Evolutionary conservation across 2,113 vertebrate species (phyloP), one percentile per base, ranked within the genome.

Genomic region (Australoheros scitulus): DNA sequence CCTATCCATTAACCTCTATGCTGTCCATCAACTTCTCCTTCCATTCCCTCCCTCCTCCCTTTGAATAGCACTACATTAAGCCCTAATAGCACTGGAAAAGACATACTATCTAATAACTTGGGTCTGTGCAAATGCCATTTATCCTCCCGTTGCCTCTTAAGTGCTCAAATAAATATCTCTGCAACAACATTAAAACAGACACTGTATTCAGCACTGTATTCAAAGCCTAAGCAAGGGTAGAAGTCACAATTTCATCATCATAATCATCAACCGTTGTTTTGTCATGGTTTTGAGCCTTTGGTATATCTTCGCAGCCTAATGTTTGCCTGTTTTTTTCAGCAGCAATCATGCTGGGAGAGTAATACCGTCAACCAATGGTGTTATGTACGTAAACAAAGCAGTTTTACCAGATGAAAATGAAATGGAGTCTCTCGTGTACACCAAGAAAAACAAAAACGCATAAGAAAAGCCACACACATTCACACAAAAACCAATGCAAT

Each of bases 71-170:
- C 78, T 79, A 83, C 88, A 90, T 91, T 92, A 92, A 85, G 84
- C 83, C 64, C 77, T 93, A 89, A 94, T 83, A 90, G 90, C 79
- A 26, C 63, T 84, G 61, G n/a, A 55, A 89, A 83, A 92, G 87
- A 92, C 77, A 64, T 52, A 86, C 77, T 76, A 82, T 61, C 83
- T 82, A 91, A 89, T 92, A 88, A 82, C 61, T n/a, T 32, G 34
- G 60, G 9, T 76, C 52, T 74, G 50, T 24, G 36, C 65, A 32
- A 81, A 38, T 24, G 52, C 26, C 79, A 90, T 92, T 85, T 70
- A 79, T 78, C 57, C 82, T 75, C 52, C 17, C 18, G 20, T 61
- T 29, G 79, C 75, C 18, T 74, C 34, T 43, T 79, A 87, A 85
- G 83, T 63, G 84, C 85, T 79, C 38, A 56, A 72, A 78, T 77